A percentile compares a stretch with the other conserved stretches of the same genome.
phyloP scores from a whole-genome alignment of 2,888 invertebrate genomes.

The Cataglyphis altisquamis region DNA sequence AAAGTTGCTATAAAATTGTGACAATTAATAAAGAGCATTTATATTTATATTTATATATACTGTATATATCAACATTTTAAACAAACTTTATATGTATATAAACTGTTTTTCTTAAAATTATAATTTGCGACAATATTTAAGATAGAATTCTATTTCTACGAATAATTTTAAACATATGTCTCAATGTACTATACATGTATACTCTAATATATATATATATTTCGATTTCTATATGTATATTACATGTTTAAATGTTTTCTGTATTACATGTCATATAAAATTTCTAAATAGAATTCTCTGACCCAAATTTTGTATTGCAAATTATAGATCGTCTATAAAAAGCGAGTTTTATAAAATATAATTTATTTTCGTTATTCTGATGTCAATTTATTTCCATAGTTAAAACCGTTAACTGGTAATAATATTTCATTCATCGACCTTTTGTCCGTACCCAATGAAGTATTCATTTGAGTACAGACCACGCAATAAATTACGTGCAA shows the following conservation, averaged over 20 bases:
- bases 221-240: neutral
- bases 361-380: neutral
- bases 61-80: neutral
- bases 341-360: neutral
- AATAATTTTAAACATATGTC: neutral
- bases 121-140: neutral
- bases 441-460: constrained; percentile 3
- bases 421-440: neutral
- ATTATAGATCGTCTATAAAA: neutral
- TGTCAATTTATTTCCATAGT: neutral
- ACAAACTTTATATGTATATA: neutral
- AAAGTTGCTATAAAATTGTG: neutral
- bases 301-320: neutral
- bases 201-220: neutral
- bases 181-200: neutral
- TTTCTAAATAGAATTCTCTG: neutral
- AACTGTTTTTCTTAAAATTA: neutral
- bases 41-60: no score
- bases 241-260: neutral
- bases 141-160: neutral
- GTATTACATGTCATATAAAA: neutral
- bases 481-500: constrained; percentile 47
- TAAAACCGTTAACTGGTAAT: neutral
- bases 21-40: neutral
- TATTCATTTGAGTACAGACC: neutral